Base-by-base conservation (phyloP, 2,113 vertebrate genomes). In the Hippocampus mohnikei region DNA sequence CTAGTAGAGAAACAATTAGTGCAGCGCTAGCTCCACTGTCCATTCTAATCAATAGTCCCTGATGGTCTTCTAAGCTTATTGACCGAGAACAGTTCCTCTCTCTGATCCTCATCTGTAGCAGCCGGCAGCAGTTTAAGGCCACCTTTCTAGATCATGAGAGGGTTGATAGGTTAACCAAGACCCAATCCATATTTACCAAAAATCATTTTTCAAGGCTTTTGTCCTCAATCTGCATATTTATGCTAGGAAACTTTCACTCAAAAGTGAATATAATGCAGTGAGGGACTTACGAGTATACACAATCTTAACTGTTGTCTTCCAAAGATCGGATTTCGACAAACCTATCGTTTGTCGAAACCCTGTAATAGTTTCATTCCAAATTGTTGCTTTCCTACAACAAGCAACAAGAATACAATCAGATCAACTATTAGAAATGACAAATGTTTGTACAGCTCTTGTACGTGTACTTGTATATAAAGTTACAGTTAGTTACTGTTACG, bases 1-100 rank as follows among this genome's bases (percentile, higher is more conserved):
- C 88, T 87, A 88, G 88, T 88, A 91, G 88, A 92, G 89, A 92
- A 92, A 92, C 91, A 92, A 91, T 92, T 92, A 91, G 90, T 90
- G 90, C 84, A 87, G 86, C 78, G 85, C 85, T 89, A 84, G 87
- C 88, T 80, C 79, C 88, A 87, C 88, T 89, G 87, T 91, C 88
- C 78, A 68, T 81, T 81, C 84, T 81, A 83, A 91, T 92, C 90
- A 87, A 92, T 92, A 90, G 84, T 90, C 87, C 87, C 88, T 88
- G 88, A 91, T 91, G 86, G 84, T 85, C 85, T 90, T 88, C 85
- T 90, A 85, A 90, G 88, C 88, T 87, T 91, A 91, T 92, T 92
- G 91, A 91, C 89, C 79, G 71, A 81, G 71, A 81, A 72, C 84
- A 69, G 73, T 78, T 82, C 75, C 77, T 87, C 83, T 80, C 70